A percentile compares a stretch with the other conserved stretches of the same genome.
These are phyloP conservation scores for Phyllostomus discolor DNA, from an alignment of 2,113 vertebrate genomes.

Conservation along the genomic window DNA sequence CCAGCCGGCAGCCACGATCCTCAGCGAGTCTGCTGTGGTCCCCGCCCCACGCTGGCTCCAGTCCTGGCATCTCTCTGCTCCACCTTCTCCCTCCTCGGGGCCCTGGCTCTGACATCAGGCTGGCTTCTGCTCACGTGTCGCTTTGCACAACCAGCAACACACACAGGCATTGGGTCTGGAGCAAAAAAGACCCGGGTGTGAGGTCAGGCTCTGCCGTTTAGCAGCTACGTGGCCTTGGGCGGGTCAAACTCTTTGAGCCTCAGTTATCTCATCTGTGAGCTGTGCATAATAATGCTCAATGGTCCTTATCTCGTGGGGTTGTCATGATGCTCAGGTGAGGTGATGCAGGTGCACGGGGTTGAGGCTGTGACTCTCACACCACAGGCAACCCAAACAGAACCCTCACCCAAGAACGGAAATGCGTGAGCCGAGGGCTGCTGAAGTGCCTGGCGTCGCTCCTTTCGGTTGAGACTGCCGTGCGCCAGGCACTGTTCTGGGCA, in stretches of 20 bases:
- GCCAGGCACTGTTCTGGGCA: not conserved
- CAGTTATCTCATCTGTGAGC: conserved; percentile 52
- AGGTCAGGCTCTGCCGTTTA: not conserved
- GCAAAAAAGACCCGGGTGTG: not conserved
- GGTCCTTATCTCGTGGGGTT: conserved; percentile 33
- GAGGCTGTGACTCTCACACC: not conserved
- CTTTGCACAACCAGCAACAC: not conserved
- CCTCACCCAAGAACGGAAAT: not conserved
- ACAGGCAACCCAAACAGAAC: not conserved
- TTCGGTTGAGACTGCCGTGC: not conserved
- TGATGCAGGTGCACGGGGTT: not conserved
- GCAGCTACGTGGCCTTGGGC: conserved; percentile 35
- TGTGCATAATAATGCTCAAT: conserved; percentile 48
- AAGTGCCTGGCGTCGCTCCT: not conserved
- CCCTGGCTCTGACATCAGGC: not conserved
- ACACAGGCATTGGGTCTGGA: not conserved
- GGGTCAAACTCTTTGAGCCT: conserved; percentile 32
- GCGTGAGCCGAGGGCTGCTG: accelerated
- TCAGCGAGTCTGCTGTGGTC: accelerated
- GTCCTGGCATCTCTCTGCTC: not conserved
- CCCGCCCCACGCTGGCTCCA: not conserved
- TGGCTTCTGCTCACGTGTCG: not conserved
- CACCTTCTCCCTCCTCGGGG: not conserved
- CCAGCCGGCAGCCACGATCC: accelerated
- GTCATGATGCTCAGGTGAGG: not conserved